Percentiles rank a stretch among this genome's conserved stretches.
Evolutionary conservation across 1,140 invertebrate genomes (phyloP).

Genomic region (Cyclargus thomasi): DNA sequence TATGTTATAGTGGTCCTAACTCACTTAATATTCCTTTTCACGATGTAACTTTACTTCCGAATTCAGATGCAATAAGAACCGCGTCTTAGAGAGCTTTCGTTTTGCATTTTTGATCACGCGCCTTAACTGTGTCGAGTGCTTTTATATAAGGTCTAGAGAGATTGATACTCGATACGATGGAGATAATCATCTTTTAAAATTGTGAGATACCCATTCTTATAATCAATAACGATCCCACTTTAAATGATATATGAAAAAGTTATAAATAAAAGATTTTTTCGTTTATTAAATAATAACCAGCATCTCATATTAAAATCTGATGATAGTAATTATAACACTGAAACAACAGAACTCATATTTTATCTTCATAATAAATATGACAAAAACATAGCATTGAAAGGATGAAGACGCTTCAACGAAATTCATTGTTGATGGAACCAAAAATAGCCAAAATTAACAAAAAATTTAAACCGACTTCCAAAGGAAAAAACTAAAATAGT

Average conservation of each 20-base stretch:
- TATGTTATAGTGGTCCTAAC: background rate
- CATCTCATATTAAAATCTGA: too few relatives aligned
- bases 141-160: constrained; percentile 26
- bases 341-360: too few relatives aligned
- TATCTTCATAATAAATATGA: background rate
- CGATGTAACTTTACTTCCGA: background rate
- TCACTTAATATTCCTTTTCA: constrained; percentile 14
- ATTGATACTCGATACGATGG: constrained; percentile 30
- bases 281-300: too few relatives aligned
- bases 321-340: too few relatives aligned
- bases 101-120: constrained; percentile 35
- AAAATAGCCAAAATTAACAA: background rate
- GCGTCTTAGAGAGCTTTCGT: constrained; percentile 17
- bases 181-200: background rate
- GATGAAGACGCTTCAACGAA: background rate
- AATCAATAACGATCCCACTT: too few relatives aligned
- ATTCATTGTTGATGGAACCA: background rate
- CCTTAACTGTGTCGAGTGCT: constrained; percentile 25
- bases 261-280: too few relatives aligned
- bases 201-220: too few relatives aligned
- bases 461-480: too few relatives aligned
- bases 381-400: background rate
- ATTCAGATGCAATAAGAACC: constrained; percentile 14
- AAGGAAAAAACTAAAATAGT: too few relatives aligned
- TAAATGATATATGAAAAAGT: too few relatives aligned